A percentile compares a stretch with the other conserved stretches of the same genome.
phyloP scores from a whole-genome alignment of 1,140 invertebrate genomes.

The Anoplophora glabripennis region DNA sequence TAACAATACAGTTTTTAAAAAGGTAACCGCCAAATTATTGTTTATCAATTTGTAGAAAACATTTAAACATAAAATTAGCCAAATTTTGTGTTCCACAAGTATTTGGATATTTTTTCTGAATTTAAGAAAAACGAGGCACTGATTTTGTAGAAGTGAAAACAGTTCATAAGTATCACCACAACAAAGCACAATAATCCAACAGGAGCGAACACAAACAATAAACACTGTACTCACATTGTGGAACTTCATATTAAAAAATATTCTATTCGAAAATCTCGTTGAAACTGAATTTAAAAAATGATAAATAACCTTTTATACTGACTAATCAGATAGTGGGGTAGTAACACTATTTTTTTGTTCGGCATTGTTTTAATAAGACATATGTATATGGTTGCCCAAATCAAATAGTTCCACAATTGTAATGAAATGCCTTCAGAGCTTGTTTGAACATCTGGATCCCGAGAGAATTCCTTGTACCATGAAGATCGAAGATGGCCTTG shows the following conservation, averaged over 20 bases:
- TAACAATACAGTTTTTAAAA: no score
- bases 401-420: constrained; percentile 12
- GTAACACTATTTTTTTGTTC: constrained; percentile 22
- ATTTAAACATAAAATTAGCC: no score
- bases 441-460: constrained; percentile 27
- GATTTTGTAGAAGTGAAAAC: background rate
- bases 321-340: constrained; percentile 29
- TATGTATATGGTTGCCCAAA: constrained; percentile 24
- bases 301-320: constrained; percentile 34
- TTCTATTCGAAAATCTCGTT: constrained; percentile 7
- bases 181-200: background rate
- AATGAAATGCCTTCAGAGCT: constrained; percentile 26
- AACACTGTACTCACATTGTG: constrained; percentile 20
- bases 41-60: no score
- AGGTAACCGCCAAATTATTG: no score
- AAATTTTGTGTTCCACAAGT: no score
- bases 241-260: constrained; percentile 4
- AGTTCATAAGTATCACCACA: background rate
- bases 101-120: no score
- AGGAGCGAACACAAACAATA: background rate
- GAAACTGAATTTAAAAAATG: constrained; percentile 25
- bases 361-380: constrained; percentile 31
- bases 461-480: constrained; percentile 33
- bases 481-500: constrained; percentile 40
- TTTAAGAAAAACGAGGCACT: no score